Evolutionary conservation across 1,140 invertebrate species (phyloP).

Genomic region (Melanaphis sacchari): DNA sequence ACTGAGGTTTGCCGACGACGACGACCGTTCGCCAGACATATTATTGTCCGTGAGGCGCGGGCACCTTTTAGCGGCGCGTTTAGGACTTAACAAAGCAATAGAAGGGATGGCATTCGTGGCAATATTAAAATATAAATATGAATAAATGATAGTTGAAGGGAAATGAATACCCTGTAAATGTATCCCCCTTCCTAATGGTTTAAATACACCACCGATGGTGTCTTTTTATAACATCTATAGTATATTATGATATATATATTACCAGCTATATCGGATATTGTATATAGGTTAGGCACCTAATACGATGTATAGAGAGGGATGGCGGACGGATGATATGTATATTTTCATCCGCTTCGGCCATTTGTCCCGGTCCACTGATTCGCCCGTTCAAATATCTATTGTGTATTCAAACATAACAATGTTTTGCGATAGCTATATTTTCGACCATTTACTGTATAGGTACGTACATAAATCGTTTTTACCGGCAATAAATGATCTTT

Average conservation of each 20-base stretch:
- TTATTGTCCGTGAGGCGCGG: background rate
- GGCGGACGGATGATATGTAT: background rate
- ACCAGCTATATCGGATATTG: background rate
- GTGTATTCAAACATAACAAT: background rate
- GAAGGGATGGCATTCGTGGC: background rate
- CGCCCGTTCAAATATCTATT: background rate
- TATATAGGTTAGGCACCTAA: background rate
- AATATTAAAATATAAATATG: background rate
- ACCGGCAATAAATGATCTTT: background rate
- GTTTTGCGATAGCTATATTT: background rate
- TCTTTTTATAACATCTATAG: background rate
- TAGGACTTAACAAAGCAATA: background rate
- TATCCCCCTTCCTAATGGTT: background rate
- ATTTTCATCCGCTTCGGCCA: background rate
- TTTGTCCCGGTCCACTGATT: background rate
- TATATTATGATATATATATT: background rate
- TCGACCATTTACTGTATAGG: background rate
- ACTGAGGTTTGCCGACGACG: background rate
- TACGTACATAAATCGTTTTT: background rate
- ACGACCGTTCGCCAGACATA: background rate
- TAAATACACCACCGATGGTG: background rate
- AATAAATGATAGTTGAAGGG: background rate
- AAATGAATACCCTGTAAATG: background rate
- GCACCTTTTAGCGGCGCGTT: background rate
- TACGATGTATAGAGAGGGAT: background rate